Evolutionary conservation across 2,888 invertebrate species (phyloP).

Genomic region (Onthophagus sagittarius): DNA sequence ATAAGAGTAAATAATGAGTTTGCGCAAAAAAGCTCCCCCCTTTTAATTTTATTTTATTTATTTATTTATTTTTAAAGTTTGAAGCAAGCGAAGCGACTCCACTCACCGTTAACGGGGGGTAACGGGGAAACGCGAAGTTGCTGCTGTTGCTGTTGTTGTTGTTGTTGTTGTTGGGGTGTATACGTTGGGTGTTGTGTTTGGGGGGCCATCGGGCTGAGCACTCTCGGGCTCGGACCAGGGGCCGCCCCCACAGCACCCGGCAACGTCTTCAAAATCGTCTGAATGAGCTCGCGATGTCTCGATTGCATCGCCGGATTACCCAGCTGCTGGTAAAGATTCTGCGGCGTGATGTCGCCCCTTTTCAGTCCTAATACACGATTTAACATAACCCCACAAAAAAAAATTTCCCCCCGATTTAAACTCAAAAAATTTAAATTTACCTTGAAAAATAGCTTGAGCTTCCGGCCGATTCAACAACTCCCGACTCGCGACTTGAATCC

Average conservation of each 20-base stretch:
- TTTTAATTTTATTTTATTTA: no score
- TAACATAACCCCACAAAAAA: no score
- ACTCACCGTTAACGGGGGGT: slow-evolving; percentile 59
- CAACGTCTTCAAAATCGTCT: slow-evolving; percentile 61
- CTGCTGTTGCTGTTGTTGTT: slow-evolving; percentile 52
- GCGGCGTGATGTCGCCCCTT: slow-evolving; percentile 72
- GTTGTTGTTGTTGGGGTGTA: no score
- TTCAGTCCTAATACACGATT: slow-evolving; percentile 61
- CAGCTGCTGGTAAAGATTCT: slow-evolving; percentile 73
- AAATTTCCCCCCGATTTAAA: not conserved
- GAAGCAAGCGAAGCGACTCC: not conserved
- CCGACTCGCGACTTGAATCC: slow-evolving; percentile 52
- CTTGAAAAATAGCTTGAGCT: slow-evolving; percentile 73
- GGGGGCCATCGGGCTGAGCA: slow-evolving; percentile 46
- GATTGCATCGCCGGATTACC: slow-evolving; percentile 70
- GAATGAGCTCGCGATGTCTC: slow-evolving; percentile 68
- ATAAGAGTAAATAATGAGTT: slow-evolving; percentile 1
- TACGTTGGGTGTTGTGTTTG: slow-evolving; percentile 39
- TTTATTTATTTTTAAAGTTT: no score
- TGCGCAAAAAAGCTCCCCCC: no score
- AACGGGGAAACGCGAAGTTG: slow-evolving; percentile 61
- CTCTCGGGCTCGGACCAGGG: slow-evolving; percentile 43
- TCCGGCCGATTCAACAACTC: slow-evolving; percentile 70
- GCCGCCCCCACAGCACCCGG: slow-evolving; percentile 42
- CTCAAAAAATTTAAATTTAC: slow-evolving; percentile 47